Base-by-base conservation (phyloP, 1,140 invertebrate species). In the Temnothorax longispinosus region DNA sequence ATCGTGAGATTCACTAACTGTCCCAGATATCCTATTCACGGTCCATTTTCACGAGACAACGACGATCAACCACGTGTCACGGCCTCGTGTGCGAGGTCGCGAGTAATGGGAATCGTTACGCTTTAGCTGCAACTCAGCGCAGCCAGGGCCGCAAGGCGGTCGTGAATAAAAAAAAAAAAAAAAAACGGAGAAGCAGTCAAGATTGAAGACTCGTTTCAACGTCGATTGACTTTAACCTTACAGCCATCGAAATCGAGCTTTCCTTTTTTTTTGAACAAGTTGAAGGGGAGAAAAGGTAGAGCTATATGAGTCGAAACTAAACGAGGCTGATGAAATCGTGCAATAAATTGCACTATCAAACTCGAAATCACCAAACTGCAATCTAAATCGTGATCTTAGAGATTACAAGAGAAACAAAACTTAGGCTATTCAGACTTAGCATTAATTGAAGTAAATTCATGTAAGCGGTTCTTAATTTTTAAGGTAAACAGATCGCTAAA, bases 11-110 rank as follows among this genome's bases (percentile, higher is more conserved):
- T 89, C 84, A 60, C 65, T 85, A 38, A 52, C 27, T 58, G 88
- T 80, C 58, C 88, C 54, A 85, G 64, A 87, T 90, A 87, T 87
- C 15, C 54, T 71, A 85, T 88, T 87, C 87, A 76, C 84, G 89
- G 76, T 90, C 75, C 80, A 88, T 90, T 90, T 90, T 90, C 76
- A 81, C 52, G 47, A 74, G 52, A 88, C 85, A 86, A 90, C 67
- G 85, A 85, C 13, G 75, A 41, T 64, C 65, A 72, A 87, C 69
- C 47, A 32, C 65, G 41, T 77, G 72, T 77, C 71, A 86, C 69
- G 58, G 18, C 64, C 77, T 80, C 47, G 38, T 76, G 15, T 54
- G 35, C 85, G 32, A 80, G 76, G 32, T 87, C 62, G 62, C 62
- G 21, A 62, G 54, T 89, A 89, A 88, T 77, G 71, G 67, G 52